Conservation (phyloP, 2,797 vertebrate genomes). For the Okamejei kenojei region DNA sequence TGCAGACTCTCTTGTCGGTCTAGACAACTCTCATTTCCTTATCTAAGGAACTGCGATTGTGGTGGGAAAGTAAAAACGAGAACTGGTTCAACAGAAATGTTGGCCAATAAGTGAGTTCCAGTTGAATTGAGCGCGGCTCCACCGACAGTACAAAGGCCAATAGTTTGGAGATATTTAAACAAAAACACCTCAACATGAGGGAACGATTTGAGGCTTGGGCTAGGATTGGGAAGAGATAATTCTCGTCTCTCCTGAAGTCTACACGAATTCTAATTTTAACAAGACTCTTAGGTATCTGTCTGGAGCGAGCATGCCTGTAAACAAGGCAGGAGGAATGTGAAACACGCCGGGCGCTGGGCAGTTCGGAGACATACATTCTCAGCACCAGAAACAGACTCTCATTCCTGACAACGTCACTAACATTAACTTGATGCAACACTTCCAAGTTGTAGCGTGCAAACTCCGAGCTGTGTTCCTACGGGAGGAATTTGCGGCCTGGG, state of each 20-base stretch:
- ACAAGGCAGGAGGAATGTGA: constrained; percentile 14
- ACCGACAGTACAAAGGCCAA: too few species aligned
- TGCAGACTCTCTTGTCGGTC: constrained; percentile 46
- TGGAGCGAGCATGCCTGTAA: constrained; percentile 20
- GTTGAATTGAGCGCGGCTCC: neutral
- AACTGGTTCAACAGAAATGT: neutral
- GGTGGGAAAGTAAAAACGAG: constrained; percentile 36
- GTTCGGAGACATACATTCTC: neutral
- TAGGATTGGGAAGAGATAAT: neutral
- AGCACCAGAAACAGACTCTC: neutral
- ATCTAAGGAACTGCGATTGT: constrained; percentile 46
- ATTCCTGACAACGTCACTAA: too few species aligned
- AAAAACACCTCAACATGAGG: too few species aligned
- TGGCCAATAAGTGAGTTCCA: neutral
- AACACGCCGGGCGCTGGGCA: neutral
- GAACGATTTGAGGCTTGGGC: neutral
- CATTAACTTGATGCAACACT: neutral
- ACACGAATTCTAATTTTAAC: neutral
- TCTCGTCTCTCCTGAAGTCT: neutral
- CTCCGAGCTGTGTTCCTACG: neutral
- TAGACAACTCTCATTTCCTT: constrained; percentile 57
- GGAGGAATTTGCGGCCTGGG: neutral
- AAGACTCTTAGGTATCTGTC: neutral
- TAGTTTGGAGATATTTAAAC: too few species aligned
- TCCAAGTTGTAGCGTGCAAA: neutral